Evolutionary conservation across 2,888 invertebrate species (phyloP).

Genomic region (Cybosia mesomella): DNA sequence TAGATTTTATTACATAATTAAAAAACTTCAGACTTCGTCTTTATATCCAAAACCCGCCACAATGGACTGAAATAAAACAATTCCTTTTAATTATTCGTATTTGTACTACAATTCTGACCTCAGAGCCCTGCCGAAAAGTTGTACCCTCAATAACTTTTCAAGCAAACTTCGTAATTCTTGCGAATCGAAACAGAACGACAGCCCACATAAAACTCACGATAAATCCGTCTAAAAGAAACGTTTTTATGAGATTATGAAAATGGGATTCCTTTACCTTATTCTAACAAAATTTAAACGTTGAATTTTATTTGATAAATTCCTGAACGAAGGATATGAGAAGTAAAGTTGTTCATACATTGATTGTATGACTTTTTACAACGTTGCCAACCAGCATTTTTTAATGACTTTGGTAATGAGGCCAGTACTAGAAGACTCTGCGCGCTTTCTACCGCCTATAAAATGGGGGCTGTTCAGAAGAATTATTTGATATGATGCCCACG

Average conservation of each 20-base stretch:
- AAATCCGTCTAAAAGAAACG: conserved; percentile 36
- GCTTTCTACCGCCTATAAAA: no score
- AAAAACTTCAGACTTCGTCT: background rate
- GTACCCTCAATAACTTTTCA: conserved; percentile 34
- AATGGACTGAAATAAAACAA: conserved; percentile 25
- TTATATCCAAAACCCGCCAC: conserved; percentile 17
- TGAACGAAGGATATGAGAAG: conserved; percentile 1
- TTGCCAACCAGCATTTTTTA: background rate
- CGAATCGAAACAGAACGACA: conserved; percentile 28
- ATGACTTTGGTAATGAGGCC: background rate
- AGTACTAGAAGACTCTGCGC: no score
- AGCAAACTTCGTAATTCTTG: conserved; percentile 42
- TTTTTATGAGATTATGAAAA: conserved; percentile 41
- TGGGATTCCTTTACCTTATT: conserved; percentile 19
- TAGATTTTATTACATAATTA: background rate
- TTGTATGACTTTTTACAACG: background rate
- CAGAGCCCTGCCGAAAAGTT: conserved; percentile 23
- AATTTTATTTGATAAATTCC: conserved; percentile 33
- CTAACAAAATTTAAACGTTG: conserved; percentile 17
- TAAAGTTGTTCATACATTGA: background rate
- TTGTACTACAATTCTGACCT: conserved; percentile 35
- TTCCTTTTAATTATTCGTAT: conserved; percentile 47
- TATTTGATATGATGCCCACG: no score
- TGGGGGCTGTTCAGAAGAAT: no score
- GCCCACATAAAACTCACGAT: conserved; percentile 31